Conservation (phyloP, 2,888 invertebrate genomes). For the Malthinus flaveolus region DNA sequence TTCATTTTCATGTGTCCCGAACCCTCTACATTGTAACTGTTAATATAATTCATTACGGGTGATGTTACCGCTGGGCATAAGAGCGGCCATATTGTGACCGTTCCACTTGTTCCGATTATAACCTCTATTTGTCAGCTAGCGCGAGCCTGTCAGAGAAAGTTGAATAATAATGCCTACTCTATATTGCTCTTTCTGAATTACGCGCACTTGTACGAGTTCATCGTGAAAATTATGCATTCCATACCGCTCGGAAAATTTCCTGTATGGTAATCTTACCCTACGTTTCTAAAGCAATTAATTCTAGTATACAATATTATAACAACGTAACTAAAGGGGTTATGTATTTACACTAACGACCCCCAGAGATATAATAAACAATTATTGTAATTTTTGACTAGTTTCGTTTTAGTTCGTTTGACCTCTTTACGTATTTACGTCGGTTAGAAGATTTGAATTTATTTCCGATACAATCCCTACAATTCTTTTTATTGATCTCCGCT, state of each 20-base stretch:
- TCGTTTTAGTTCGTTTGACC: no score
- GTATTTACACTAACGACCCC: no score
- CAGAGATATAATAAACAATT: no score
- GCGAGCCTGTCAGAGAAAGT: slow-evolving; percentile 15
- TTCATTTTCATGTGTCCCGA: slow-evolving; percentile 28
- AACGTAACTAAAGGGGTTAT: no score
- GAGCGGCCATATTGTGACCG: slow-evolving; percentile 25
- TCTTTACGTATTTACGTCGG: no score
- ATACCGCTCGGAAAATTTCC: slow-evolving; percentile 6
- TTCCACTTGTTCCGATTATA: slow-evolving; percentile 29
- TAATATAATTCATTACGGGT: slow-evolving; percentile 39
- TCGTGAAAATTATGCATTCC: slow-evolving; percentile 17
- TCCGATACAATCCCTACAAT: no score
- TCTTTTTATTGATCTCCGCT: no score
- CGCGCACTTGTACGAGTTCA: slow-evolving; percentile 9
- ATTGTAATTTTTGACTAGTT: no score
- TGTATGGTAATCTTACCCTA: neutral
- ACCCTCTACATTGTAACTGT: slow-evolving; percentile 32
- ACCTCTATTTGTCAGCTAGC: slow-evolving; percentile 26
- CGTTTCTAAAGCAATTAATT: slow-evolving; percentile 8
- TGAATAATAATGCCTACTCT: slow-evolving; percentile 21
- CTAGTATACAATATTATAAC: neutral
- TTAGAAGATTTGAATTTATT: no score
- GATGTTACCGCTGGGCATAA: slow-evolving; percentile 38
- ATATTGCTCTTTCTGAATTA: slow-evolving; percentile 11